Evolutionary conservation across 2,113 vertebrate species (phyloP).

Genomic region (Poicephalus gulielmi): DNA sequence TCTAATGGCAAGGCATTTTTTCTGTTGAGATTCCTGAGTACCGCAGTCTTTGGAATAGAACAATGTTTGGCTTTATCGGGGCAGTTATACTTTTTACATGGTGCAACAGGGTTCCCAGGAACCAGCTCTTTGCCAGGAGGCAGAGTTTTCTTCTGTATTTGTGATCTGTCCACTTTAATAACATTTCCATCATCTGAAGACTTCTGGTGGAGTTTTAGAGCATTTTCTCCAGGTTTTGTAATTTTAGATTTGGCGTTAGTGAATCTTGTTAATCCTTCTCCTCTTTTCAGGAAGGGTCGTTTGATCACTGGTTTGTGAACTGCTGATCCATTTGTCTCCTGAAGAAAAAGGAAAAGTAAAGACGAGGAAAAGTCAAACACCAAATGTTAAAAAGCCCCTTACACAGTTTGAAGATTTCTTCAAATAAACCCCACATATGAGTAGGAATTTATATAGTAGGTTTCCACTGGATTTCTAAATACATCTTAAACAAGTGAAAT

Average conservation of each 20-base stretch:
- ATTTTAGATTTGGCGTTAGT: slow-evolving; percentile 71
- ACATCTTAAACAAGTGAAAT: not conserved
- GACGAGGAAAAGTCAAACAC: not conserved
- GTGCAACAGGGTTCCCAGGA: slow-evolving; percentile 22
- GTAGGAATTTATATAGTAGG: not conserved
- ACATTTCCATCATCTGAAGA: slow-evolving; percentile 42
- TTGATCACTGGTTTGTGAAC: slow-evolving; percentile 72
- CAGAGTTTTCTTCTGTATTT: slow-evolving; percentile 81
- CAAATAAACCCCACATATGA: not conserved
- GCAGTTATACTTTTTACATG: slow-evolving; percentile 48
- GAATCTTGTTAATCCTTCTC: slow-evolving; percentile 89
- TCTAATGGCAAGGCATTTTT: slow-evolving; percentile 61
- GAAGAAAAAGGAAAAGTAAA: slow-evolving; percentile 30
- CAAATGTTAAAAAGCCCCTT: not conserved
- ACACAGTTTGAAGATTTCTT: not conserved
- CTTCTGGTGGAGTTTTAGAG: slow-evolving; percentile 14
- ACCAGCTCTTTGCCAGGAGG: slow-evolving; percentile 75
- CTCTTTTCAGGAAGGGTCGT: slow-evolving; percentile 87
- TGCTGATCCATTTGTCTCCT: slow-evolving; percentile 61
- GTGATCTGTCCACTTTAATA: slow-evolving; percentile 67
- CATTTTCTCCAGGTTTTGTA: slow-evolving; percentile 54
- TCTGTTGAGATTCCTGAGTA: slow-evolving; percentile 67
- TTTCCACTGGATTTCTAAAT: not conserved
- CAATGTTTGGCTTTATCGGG: slow-evolving; percentile 34
- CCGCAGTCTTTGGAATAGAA: slow-evolving; percentile 50